A percentile compares a stretch with the other conserved stretches of the same genome.
Conservation (phyloP, 1,140 invertebrate species). For the Augochlora pura region DNA sequence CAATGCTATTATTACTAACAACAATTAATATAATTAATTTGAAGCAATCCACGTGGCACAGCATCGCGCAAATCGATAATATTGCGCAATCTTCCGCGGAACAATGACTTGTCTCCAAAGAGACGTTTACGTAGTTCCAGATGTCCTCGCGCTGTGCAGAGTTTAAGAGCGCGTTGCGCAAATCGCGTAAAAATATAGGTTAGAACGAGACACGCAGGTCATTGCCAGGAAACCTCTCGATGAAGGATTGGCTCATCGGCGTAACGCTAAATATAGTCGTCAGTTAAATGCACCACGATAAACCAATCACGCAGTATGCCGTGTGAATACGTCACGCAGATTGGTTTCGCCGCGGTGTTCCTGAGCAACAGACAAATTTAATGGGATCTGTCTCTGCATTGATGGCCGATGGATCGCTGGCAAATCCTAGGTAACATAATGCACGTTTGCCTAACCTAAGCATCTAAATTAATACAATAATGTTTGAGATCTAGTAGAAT, state of each 20-base stretch:
- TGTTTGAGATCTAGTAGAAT: too few relatives aligned
- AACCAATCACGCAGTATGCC: slow-evolving; percentile 7
- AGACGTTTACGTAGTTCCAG: too few relatives aligned
- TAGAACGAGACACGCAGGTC: not conserved
- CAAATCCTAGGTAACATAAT: not conserved
- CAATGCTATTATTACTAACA: too few relatives aligned
- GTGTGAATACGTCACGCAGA: slow-evolving; percentile 10
- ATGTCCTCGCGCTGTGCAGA: too few relatives aligned
- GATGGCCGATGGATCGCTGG: not conserved
- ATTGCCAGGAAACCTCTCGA: not conserved
- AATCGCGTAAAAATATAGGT: not conserved
- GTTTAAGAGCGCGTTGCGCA: not conserved
- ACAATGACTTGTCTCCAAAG: too few relatives aligned
- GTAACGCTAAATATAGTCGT: not conserved
- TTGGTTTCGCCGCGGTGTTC: slow-evolving; percentile 53
- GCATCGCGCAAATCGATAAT: too few relatives aligned
- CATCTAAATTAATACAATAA: not conserved
- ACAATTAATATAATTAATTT: too few relatives aligned
- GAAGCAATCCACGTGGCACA: too few relatives aligned
- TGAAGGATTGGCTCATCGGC: not conserved
- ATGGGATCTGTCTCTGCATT: not conserved
- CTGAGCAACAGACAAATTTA: slow-evolving; percentile 48
- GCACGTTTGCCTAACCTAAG: not conserved
- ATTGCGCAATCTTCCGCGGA: too few relatives aligned
- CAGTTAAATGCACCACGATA: slow-evolving; percentile 6